Conservation (phyloP, 2,797 vertebrate genomes). For the Avahi laniger region DNA sequence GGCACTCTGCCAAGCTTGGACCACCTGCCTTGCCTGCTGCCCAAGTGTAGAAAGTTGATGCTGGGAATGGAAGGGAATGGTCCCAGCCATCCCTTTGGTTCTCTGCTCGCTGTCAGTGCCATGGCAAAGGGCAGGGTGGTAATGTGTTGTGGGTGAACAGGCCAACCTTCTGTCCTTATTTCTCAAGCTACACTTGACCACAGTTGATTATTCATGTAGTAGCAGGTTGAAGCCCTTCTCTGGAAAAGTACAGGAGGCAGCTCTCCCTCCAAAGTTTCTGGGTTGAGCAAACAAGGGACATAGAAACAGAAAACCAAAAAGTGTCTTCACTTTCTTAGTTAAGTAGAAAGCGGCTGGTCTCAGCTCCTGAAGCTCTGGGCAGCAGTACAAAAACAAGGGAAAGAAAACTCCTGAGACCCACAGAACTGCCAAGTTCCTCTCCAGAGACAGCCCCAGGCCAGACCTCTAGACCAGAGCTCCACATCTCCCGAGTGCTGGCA, state of each 20-base stretch:
- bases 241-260: slow-evolving; percentile 32
- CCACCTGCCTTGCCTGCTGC: neutral
- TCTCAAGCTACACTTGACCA: slow-evolving; percentile 21
- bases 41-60: neutral
- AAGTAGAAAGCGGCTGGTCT: neutral
- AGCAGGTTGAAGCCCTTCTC: slow-evolving; percentile 43
- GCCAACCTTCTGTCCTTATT: slow-evolving; percentile 51
- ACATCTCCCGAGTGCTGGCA: neutral
- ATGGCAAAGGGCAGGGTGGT: neutral
- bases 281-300: neutral
- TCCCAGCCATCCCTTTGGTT: neutral
- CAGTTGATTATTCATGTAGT: slow-evolving; percentile 2
- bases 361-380: neutral
- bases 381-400: neutral
- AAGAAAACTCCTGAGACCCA: neutral
- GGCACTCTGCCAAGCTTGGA: slow-evolving; percentile 3
- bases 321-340: neutral
- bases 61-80: neutral
- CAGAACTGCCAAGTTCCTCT: neutral
- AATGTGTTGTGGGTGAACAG: neutral
- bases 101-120: neutral
- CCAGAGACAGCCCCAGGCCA: neutral
- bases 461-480: neutral
- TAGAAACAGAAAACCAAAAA: slow-evolving; percentile 15
- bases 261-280: slow-evolving; percentile 47